These are phyloP conservation scores for Brotula barbata DNA, from an alignment of 2,797 vertebrate genomes.

Conservation along the genomic window DNA sequence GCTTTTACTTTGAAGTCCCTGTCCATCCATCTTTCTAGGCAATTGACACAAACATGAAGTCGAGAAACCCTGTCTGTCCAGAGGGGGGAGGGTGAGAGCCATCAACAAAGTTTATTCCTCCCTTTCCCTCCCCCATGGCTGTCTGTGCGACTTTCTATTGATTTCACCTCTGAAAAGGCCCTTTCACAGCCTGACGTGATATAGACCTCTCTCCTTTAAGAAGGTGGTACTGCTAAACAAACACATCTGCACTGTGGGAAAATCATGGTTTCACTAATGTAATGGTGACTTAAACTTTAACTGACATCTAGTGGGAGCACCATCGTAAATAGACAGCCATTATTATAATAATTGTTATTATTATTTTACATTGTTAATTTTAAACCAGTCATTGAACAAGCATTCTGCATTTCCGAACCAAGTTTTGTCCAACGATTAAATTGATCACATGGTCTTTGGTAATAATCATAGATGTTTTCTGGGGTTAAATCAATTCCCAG, in stretches of 20 bases:
- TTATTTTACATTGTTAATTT: no score
- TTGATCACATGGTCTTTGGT: no score
- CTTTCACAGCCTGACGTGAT: constrained; percentile 62
- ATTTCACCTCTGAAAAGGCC: constrained; percentile 67
- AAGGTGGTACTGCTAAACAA: constrained; percentile 42
- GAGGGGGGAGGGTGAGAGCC: constrained; percentile 74
- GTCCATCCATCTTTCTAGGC: not conserved
- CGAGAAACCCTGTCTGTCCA: constrained; percentile 19
- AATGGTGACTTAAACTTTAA: not conserved
- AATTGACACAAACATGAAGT: constrained; percentile 39
- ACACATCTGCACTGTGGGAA: constrained; percentile 36
- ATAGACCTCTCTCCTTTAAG: constrained; percentile 38
- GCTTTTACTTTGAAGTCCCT: constrained; percentile 55
- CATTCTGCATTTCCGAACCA: no score
- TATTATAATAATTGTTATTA: no score
- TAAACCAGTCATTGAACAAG: no score
- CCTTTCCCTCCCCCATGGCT: constrained; percentile 1
- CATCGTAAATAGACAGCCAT: no score
- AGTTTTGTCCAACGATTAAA: no score
- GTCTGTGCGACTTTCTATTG: constrained; percentile 53
- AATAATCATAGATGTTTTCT: no score
- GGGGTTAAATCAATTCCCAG: no score
- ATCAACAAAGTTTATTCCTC: constrained; percentile 39
- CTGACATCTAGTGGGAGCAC: no score
- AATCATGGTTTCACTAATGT: not conserved